Base-by-base conservation (phyloP, 2,888 invertebrate species). In the Ephialtes manifestator region DNA sequence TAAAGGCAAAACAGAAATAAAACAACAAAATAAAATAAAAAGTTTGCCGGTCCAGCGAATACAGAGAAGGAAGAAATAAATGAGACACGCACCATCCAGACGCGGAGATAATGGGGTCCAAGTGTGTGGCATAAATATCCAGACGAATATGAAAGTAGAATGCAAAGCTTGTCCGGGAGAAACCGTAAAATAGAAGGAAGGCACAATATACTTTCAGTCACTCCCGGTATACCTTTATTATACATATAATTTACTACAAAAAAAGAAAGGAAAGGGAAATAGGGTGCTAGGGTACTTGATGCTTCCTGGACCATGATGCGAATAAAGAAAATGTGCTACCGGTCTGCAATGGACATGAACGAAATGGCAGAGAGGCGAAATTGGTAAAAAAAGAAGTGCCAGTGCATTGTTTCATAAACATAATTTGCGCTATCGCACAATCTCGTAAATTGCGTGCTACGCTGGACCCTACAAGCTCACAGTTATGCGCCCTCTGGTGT, bases 361-460 rank as follows among this genome's bases (percentile, higher is more conserved):
- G 82, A 87, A 83, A 77, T 68, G 55, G 83, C 76, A 81, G 48
- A 72, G 51, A 75, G 48, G 48, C 58, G 81, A 79, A 68, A 31
- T 48, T 75, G 83, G 20, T 58, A 60, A 31, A 68, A 31, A 68
- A 24, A 71, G 82, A 76, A 78, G 20, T 65, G 39, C 85, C 51
- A 82, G 60, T 80, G 86, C 87, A 91, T 91, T 90, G 92, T 92
- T 91, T 91, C 89, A 89, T 89, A 91, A 91, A 91, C 90, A 90
- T 92, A 91, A 91, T 92, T 91, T 89, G 90, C 89, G 88, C 90
- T 90, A 91, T 92, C 89, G 89, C 88, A 86, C 75, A 88, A 72
- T 84, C 85, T 70, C 89, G 89, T 91, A 90, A 91, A 89, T 91
- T 89, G 87, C 88, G 68, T 81, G 76, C 78, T 79, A 63, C 75